A percentile compares a stretch with the other conserved stretches of the same genome.
These are phyloP conservation scores for Mesopsocus fuscifrons DNA, from an alignment of 2,888 invertebrate species.

Conservation along the genomic window DNA sequence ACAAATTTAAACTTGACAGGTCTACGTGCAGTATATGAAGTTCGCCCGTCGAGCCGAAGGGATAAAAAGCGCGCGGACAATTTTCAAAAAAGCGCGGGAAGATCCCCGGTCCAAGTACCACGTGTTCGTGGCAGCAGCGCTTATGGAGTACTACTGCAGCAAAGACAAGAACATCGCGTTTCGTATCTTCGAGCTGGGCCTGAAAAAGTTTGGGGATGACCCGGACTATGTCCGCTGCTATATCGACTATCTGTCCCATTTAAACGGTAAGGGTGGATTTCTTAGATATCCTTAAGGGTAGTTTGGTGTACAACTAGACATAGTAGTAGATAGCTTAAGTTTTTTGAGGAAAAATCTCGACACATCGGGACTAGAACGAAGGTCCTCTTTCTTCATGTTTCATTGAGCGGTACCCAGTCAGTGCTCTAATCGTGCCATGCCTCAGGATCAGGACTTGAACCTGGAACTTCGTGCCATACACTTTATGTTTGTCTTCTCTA, in stretches of 20 bases:
- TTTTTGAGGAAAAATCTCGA: too few relatives aligned
- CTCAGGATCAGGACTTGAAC: too few relatives aligned
- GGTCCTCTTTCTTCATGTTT: too few relatives aligned
- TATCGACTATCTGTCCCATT: conserved; percentile 90
- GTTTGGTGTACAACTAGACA: too few relatives aligned
- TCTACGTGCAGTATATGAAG: conserved; percentile 98
- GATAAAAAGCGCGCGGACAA: conserved; percentile 83
- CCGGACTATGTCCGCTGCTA: conserved; percentile 92
- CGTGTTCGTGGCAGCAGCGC: conserved; percentile 88
- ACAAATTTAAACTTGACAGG: conserved; percentile 29
- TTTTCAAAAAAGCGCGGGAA: conserved; percentile 90
- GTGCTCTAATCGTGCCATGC: too few relatives aligned
- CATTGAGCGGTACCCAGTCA: too few relatives aligned
- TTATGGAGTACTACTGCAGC: conserved; percentile 98
- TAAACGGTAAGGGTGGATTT: conserved; percentile 61
- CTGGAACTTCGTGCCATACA: too few relatives aligned
- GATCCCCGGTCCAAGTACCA: conserved; percentile 36
- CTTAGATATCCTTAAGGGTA: too few relatives aligned
- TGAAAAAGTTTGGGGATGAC: conserved; percentile 89
- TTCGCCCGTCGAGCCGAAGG: conserved; percentile 94
- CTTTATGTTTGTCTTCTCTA: conserved; percentile 13
- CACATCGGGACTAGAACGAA: too few relatives aligned
- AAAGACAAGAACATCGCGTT: conserved; percentile 96
- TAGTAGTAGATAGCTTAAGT: too few relatives aligned
- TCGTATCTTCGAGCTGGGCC: conserved; percentile 88